phyloP scores from a whole-genome alignment of 2,113 vertebrate genomes.

The Plecturocebus donacophilus region DNA sequence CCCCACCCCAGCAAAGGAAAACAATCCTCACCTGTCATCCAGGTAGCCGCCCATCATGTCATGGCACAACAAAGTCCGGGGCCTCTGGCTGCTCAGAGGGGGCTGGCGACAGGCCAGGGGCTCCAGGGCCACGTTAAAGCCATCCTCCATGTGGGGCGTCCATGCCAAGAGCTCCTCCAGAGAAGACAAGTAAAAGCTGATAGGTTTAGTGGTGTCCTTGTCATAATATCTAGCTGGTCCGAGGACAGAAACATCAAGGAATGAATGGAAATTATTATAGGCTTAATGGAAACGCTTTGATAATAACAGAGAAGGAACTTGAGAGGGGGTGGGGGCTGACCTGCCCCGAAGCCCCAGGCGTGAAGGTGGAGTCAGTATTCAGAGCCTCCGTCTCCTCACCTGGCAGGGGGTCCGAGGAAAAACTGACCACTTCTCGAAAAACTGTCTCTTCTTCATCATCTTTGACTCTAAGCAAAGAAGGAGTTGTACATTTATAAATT shows the following conservation, averaged over 20 bases:
- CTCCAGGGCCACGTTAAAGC: conserved; percentile 87
- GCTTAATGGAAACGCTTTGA: rapidly evolving
- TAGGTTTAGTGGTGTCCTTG: conserved; percentile 88
- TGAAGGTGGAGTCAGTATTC: rapidly evolving
- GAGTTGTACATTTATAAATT: not conserved
- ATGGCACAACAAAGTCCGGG: conserved; percentile 93
- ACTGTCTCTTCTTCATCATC: not conserved
- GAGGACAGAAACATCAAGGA: not conserved
- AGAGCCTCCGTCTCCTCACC: conserved; percentile 46
- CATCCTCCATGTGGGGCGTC: conserved; percentile 84
- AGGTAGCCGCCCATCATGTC: conserved; percentile 98
- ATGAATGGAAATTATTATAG: rapidly evolving
- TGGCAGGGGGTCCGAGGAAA: conserved; percentile 67
- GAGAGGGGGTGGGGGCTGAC: rapidly evolving
- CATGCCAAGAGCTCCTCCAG: conserved; percentile 93
- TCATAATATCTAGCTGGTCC: conserved; percentile 90
- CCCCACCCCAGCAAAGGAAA: not conserved
- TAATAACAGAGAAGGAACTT: not conserved
- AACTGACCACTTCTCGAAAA: conserved; percentile 71
- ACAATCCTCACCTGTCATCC: conserved; percentile 90
- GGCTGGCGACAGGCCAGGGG: conserved; percentile 87
- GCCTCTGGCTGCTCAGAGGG: conserved; percentile 77
- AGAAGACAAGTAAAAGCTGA: conserved; percentile 90
- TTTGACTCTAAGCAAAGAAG: conserved; percentile 23
- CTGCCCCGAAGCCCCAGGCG: not conserved